These are phyloP conservation scores for Folsomia candida DNA, from an alignment of 2,888 invertebrate species.

Conservation along the genomic window DNA sequence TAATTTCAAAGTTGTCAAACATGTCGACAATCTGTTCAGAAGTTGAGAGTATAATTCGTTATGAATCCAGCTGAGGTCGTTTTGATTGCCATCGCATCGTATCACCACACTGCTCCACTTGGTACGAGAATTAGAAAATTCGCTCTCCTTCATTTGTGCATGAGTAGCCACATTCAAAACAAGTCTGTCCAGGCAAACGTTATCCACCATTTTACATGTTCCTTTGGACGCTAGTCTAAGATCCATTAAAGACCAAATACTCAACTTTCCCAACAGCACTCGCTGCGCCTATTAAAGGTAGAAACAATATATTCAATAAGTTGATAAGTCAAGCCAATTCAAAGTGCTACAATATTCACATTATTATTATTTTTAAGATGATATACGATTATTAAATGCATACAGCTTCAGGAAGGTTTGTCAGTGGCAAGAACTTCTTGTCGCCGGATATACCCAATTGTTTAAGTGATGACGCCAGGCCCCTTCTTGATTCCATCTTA, in stretches of 20 bases:
- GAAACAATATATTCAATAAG: too few relatives aligned
- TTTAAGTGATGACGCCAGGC: too few relatives aligned
- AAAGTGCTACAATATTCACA: too few relatives aligned
- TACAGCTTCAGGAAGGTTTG: too few relatives aligned
- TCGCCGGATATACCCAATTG: too few relatives aligned
- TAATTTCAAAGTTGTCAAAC: neutral
- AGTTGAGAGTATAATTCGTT: neutral
- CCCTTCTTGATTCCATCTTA: too few relatives aligned
- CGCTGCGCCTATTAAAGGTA: neutral
- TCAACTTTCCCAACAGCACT: neutral
- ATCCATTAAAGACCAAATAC: conserved; percentile 8
- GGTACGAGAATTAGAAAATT: neutral
- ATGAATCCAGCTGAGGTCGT: conserved; percentile 3
- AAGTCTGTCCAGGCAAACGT: neutral
- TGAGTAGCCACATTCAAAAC: neutral
- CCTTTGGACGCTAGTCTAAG: conserved; percentile 3
- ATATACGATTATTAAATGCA: too few relatives aligned
- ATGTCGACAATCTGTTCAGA: neutral
- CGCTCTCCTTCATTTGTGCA: neutral
- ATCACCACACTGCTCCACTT: neutral
- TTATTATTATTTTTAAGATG: too few relatives aligned
- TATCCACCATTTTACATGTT: conserved; percentile 4
- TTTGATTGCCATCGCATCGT: neutral
- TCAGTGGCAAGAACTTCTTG: too few relatives aligned
- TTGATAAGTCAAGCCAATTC: too few relatives aligned